Evolutionary conservation across 2,888 invertebrate species (phyloP).

Genomic region (Dysmachus trigonus): DNA sequence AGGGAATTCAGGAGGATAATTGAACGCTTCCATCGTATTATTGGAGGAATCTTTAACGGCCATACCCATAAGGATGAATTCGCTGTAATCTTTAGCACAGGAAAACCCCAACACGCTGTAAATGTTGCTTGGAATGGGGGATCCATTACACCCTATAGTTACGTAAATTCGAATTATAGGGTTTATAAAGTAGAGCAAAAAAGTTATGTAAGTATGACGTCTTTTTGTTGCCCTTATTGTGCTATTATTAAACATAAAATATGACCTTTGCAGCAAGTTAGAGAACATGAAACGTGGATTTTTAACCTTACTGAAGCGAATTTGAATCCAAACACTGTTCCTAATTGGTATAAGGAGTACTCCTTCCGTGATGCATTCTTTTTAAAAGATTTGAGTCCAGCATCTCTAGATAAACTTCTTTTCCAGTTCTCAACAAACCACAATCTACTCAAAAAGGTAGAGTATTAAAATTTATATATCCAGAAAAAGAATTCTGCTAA

Average conservation of each 20-base stretch:
- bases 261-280: slow-evolving; percentile 67
- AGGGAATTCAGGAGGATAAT: slow-evolving; percentile 75
- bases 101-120: slow-evolving; percentile 65
- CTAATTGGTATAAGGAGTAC: slow-evolving; percentile 80
- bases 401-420: slow-evolving; percentile 71
- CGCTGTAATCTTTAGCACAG: slow-evolving; percentile 71
- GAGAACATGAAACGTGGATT: slow-evolving; percentile 75
- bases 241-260: background rate
- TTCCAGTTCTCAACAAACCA: slow-evolving; percentile 66
- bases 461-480: background rate
- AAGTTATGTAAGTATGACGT: slow-evolving; percentile 66
- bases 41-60: slow-evolving; percentile 83
- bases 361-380: slow-evolving; percentile 76
- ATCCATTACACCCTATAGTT: slow-evolving; percentile 77
- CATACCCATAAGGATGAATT: slow-evolving; percentile 83
- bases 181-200: slow-evolving; percentile 74
- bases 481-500: background rate
- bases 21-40: slow-evolving; percentile 77
- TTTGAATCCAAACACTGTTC: slow-evolving; percentile 66
- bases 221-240: no score
- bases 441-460: slow-evolving; percentile 55
- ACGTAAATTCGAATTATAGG: slow-evolving; percentile 84
- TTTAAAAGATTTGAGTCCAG: slow-evolving; percentile 69
- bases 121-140: slow-evolving; percentile 84
- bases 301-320: slow-evolving; percentile 82